phyloP scores from a whole-genome alignment of 2,888 invertebrate species.

The Scaptomyza tumidula region DNA sequence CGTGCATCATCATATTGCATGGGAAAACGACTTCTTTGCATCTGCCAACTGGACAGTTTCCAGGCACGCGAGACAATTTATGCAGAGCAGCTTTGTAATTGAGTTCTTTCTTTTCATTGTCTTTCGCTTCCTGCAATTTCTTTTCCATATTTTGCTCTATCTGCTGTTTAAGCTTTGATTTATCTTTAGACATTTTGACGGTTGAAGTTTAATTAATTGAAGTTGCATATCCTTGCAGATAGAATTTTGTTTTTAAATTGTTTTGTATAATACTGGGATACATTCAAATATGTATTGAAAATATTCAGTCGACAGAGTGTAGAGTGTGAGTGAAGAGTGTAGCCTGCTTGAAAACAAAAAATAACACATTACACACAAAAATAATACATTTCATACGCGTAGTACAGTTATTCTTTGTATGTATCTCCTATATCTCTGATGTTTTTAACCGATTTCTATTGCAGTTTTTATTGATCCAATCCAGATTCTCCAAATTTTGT shows the following conservation, averaged over 20 bases:
- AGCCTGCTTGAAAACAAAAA: not conserved
- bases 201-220: slow-evolving; percentile 8
- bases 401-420: too few species aligned
- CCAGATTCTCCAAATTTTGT: too few species aligned
- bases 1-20: slow-evolving; percentile 42
- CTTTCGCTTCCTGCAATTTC: slow-evolving; percentile 29
- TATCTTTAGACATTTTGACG: slow-evolving; percentile 17
- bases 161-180: slow-evolving; percentile 8
- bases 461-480: too few species aligned
- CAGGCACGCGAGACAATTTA: slow-evolving; percentile 32
- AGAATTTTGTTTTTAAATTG: not conserved
- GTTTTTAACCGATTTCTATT: too few species aligned
- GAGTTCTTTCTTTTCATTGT: not conserved
- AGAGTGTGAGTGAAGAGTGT: too few species aligned
- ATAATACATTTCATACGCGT: too few species aligned
- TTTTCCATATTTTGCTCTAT: slow-evolving; percentile 24
- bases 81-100: not conserved
- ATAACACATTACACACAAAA: too few species aligned
- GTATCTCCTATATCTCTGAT: too few species aligned
- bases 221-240: slow-evolving; percentile 3
- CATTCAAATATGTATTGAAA: too few species aligned
- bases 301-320: not conserved
- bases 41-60: slow-evolving; percentile 33
- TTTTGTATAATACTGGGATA: not conserved
- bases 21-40: slow-evolving; percentile 53